Percentiles rank a stretch among this genome's conserved stretches.
Conservation (phyloP, 2,888 invertebrate species). For the Perizoma affinitatum region DNA sequence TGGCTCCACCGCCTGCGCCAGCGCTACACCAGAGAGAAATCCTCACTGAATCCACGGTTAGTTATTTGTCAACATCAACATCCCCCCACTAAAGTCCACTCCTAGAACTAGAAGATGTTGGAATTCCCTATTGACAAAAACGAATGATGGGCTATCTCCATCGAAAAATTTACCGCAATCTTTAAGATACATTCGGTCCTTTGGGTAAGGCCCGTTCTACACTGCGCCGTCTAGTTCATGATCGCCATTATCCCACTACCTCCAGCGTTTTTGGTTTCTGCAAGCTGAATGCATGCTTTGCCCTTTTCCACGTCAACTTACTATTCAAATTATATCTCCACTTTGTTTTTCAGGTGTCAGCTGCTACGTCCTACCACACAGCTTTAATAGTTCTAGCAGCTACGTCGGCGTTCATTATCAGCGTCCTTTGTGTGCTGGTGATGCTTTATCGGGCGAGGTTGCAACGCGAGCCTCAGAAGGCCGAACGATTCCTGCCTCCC, state of each 20-base stretch:
- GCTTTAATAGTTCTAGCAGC: conserved; percentile 91
- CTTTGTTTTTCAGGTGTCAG: conserved; percentile 70
- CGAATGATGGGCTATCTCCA: no score
- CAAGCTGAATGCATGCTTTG: no score
- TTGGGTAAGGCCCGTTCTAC: no score
- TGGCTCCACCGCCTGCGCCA: conserved; percentile 57
- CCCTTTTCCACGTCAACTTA: no score
- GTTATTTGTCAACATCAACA: conserved; percentile 21
- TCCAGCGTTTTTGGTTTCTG: no score
- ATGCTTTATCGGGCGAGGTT: conserved; percentile 87
- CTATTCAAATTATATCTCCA: not conserved
- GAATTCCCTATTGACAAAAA: no score
- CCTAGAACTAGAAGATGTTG: no score
- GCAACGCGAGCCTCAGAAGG: conserved; percentile 79
- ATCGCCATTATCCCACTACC: no score
- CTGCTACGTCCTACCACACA: conserved; percentile 89
- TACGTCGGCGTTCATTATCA: conserved; percentile 91
- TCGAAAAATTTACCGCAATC: no score
- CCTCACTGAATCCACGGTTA: conserved; percentile 86
- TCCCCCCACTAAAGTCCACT: no score
- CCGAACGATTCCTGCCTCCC: conserved; percentile 85
- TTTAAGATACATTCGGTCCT: no score
- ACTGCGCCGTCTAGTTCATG: no score
- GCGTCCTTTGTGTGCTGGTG: conserved; percentile 89
- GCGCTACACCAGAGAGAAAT: conserved; percentile 87